Base-by-base conservation (phyloP, 2,797 vertebrate species). In the Hoplostethus atlanticus region DNA sequence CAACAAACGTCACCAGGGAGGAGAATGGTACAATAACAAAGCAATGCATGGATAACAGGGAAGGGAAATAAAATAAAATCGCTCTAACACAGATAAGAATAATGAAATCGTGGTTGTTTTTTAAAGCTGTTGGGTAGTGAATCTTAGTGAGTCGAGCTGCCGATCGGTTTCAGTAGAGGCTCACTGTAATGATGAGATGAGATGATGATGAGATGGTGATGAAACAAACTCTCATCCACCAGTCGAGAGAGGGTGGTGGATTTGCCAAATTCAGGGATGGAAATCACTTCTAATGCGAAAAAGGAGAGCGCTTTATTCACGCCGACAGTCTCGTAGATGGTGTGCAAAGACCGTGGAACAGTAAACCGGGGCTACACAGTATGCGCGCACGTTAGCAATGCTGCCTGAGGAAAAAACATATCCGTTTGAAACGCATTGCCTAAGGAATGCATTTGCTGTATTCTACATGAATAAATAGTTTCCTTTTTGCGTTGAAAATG, bases 111-210 rank as follows among this genome's bases (percentile, higher is more conserved):
- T 56, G 71, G 62, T 40, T 8, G 46, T 21, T 21, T 21, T 53
- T 73, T 0, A 11, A 71, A 76, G n/a, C 62, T 15, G 58, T 50
- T 61, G 42, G 40, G 0, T 52, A 21, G 21, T 21, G 21, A 28
- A 47, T 65, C 70, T 53, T 71, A n/a, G 42, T 17, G 34, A 73
- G 77, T 69, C 13, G 5, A 34, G 47, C 17, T 59, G 12, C 31
- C 10, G 67, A 79, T 55, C 50, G 31, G 44, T 52, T 69, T 71
- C 38, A 44, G 40, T 44, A 44, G 40, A 44, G 64, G 57, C 60
- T 38, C 36, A 59, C 72, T 40, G 69, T 47, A 62, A 73, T 72
- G 17, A 55, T 10, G 52, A 83, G 65, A 78, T 80, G 64, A 52
- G 47, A 84, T 60, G 66, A 66, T 67, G 67, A 53, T 16, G 68